Percentiles rank a stretch among this genome's conserved stretches.
phyloP scores from a whole-genome alignment of 2,113 vertebrate genomes.

The Myrmecophaga tridactyla region DNA sequence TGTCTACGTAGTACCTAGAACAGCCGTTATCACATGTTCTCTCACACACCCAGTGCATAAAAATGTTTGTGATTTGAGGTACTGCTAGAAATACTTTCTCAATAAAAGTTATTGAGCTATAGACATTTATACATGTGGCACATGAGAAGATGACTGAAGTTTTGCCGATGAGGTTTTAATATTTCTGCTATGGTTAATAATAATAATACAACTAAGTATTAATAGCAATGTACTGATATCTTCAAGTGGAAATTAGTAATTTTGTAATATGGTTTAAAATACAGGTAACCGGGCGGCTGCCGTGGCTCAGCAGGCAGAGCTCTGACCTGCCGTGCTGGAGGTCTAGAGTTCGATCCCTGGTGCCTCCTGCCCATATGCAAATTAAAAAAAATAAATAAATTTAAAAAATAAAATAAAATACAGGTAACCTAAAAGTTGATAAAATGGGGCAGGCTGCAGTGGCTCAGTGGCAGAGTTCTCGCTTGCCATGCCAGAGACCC shows the following conservation, averaged over 20 bases:
- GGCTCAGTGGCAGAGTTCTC: too few species aligned
- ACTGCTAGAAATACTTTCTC: not conserved
- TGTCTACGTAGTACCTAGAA: not conserved
- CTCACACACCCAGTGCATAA: not conserved
- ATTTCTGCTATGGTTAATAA: not conserved
- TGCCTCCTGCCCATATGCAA: too few species aligned
- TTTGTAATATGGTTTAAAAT: not conserved
- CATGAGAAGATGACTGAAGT: not conserved
- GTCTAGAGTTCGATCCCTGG: too few species aligned
- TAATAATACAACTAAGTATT: not conserved
- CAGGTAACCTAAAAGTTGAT: too few species aligned
- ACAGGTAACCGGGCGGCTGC: too few species aligned
- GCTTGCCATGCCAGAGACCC: too few species aligned
- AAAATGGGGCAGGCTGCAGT: too few species aligned
- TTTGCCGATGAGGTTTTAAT: not conserved
- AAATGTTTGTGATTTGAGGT: conserved; percentile 1
- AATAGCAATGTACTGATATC: not conserved
- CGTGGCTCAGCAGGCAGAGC: too few species aligned
- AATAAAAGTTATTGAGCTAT: not conserved
- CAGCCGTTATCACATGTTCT: not conserved
- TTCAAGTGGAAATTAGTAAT: not conserved
- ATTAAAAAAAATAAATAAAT: too few species aligned
- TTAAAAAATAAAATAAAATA: too few species aligned
- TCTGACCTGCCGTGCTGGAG: too few species aligned
- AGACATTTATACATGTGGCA: not conserved